phyloP scores from a whole-genome alignment of 2,113 vertebrate species.

The Dasyprocta punctata region DNA sequence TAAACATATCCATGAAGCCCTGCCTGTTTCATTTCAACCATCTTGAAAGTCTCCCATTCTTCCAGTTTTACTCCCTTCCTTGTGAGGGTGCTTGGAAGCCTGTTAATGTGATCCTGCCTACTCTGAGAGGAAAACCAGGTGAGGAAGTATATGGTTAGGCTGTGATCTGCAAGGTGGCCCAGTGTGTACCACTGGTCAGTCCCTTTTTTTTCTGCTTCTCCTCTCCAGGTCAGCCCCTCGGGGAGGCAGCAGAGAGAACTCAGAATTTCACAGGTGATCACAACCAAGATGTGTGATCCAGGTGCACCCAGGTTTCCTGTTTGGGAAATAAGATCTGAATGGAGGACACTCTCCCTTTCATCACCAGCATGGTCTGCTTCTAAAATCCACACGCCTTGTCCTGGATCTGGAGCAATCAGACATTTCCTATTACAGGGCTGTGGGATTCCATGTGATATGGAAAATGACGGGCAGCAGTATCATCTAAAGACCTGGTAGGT shows the following conservation, averaged over 20 bases:
- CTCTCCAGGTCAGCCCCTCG: not conserved
- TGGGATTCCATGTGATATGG: not conserved
- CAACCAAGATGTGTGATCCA: not conserved
- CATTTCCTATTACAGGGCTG: too few relatives aligned
- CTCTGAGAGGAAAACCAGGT: not conserved
- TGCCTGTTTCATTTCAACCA: not conserved
- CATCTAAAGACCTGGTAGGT: too few relatives aligned
- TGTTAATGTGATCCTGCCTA: not conserved
- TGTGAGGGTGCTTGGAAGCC: rapidly evolving
- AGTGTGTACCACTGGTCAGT: too few relatives aligned
- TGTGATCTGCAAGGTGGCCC: not conserved
- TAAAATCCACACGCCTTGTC: not conserved
- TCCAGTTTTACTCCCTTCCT: not conserved
- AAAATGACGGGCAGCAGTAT: too few relatives aligned
- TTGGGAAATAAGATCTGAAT: not conserved
- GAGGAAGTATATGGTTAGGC: too few relatives aligned
- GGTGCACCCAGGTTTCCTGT: not conserved
- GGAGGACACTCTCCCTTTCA: not conserved
- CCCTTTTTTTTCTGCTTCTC: not conserved
- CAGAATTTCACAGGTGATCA: not conserved
- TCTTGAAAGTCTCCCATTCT: not conserved
- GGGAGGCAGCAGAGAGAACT: not conserved
- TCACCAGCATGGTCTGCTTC: not conserved
- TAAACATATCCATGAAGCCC: not conserved
- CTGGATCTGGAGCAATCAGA: rapidly evolving